Evolutionary conservation across 2,113 vertebrate species (phyloP), one percentile per base, ranked within the genome.

Genomic region (Dinomys branickii): DNA sequence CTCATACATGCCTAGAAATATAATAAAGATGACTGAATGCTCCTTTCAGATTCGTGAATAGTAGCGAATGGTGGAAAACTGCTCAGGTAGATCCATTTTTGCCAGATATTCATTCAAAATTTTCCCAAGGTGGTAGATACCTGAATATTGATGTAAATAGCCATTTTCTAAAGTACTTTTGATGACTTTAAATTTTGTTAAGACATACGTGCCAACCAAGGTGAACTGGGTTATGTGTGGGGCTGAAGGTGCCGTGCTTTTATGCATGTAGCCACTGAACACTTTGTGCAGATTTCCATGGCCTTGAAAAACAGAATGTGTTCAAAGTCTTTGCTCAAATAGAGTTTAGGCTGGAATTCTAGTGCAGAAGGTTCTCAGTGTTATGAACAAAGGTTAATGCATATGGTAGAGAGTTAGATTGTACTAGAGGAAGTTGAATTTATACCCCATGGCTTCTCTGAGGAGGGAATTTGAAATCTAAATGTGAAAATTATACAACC

Each of bases 11-110:
- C 38, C 0, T 78, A 35, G 41, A 67, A 94, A 59, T 38, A 59
- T 41, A 85, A 11, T 56, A 38, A 33, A 52, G 50, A 6, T 38
- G 28, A 82, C 1, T n/a, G 11, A 91, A 56, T 83, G 33, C 22
- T 95, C 2, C 67, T 28, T 73, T 92, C 44, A 88, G 44, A 52
- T 59, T 93, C 77, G n/a, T 52, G 59, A 86, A 95, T 54, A 84
- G 35, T 44, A 56, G 38, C 59, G 33, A 73, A 7, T 20, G 14
- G 54, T 38, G 77, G 4, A 78, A 81, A 75, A 87, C 7, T 61
- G 44, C 75, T 50, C 33, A 77, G 78, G 19, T 83, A 69, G 47
- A 85, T 19, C n/a, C 22, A 71, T 28, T n/a, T 92, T 71, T 73
- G 28, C 54, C 13, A 47, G 7, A 26, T 41, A 30, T 24, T 75